phyloP scores from a whole-genome alignment of 2,797 vertebrate genomes.

The Propithecus deckenii region DNA sequence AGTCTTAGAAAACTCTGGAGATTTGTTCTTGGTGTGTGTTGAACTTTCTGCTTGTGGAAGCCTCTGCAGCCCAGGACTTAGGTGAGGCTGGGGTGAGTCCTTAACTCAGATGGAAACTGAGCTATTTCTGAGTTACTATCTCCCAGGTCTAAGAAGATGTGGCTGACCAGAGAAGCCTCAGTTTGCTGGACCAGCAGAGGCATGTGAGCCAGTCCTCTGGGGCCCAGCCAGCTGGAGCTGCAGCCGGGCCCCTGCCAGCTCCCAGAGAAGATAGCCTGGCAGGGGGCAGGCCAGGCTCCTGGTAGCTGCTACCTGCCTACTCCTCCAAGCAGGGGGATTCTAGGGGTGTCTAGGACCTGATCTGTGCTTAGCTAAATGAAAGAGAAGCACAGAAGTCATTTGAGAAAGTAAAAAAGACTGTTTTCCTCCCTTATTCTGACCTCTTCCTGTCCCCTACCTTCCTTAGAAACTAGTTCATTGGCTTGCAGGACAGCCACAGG shows the following conservation, averaged over 20 bases:
- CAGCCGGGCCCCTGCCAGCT: not conserved
- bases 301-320: not conserved
- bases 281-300: not conserved
- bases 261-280: not conserved
- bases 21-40: not conserved
- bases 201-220: not conserved
- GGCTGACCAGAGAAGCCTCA: not conserved
- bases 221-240: not conserved
- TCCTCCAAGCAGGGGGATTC: not conserved
- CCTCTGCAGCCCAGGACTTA: not conserved
- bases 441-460: not conserved
- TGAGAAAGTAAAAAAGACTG: not conserved
- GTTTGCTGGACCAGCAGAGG: not conserved
- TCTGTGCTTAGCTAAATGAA: not conserved
- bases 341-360: not conserved
- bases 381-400: not conserved
- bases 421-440: not conserved
- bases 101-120: not conserved
- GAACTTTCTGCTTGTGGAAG: slow-evolving; percentile 9
- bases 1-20: not conserved
- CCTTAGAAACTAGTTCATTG: not conserved
- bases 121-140: not conserved
- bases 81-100: not conserved
- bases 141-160: not conserved
- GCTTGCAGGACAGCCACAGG: not conserved